Evolutionary conservation across 2,888 invertebrate genomes (phyloP).

Genomic region (Schrankia costaestrigalis): DNA sequence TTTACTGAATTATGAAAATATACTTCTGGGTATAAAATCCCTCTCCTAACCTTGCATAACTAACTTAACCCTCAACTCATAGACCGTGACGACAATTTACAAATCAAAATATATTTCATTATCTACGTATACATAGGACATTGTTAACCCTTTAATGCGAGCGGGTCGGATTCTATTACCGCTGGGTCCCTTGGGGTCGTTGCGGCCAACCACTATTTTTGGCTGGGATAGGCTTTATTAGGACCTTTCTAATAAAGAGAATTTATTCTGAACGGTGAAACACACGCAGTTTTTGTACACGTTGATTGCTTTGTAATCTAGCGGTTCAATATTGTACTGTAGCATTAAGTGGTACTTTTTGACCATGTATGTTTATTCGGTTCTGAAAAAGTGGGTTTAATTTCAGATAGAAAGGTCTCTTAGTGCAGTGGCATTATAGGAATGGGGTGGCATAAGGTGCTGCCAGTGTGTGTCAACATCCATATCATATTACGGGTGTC

Average conservation of each 20-base stretch:
- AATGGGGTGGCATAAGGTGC: no score
- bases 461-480: no score
- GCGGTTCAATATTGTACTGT: conserved; percentile 12
- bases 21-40: no score
- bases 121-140: conserved; percentile 24
- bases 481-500: no score
- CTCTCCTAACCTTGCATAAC: no score
- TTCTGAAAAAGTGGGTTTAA: no score
- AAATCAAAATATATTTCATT: conserved; percentile 33
- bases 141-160: conserved; percentile 46
- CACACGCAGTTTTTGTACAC: conserved; percentile 17
- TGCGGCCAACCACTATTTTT: conserved; percentile 65
- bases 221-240: conserved; percentile 55
- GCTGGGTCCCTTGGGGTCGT: conserved; percentile 31
- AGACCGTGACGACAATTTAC: conserved; percentile 13
- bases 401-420: no score
- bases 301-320: conserved; percentile 22
- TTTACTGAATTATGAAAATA: no score
- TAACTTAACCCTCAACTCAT: no score
- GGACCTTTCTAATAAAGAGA: conserved; percentile 55
- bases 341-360: no score
- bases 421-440: no score
- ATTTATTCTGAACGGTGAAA: conserved; percentile 44
- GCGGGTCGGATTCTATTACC: conserved; percentile 45
- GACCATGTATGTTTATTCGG: no score